Percentiles rank a stretch among this genome's conserved stretches.
Evolutionary conservation across 2,113 vertebrate species (phyloP).

Genomic region (Pycnonotus jocosus): DNA sequence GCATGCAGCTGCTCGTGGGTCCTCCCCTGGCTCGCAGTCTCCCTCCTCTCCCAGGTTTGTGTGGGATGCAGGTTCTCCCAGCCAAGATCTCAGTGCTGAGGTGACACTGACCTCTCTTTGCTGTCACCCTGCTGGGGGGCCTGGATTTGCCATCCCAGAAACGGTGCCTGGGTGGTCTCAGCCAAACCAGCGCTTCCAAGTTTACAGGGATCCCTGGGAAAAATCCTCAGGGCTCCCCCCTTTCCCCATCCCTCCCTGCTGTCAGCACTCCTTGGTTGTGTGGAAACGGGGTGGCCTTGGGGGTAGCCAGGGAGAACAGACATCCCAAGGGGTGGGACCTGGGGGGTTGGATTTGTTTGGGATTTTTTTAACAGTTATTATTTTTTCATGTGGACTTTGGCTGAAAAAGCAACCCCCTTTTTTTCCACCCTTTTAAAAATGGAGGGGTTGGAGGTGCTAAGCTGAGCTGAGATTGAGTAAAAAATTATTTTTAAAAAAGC

Average conservation of each 20-base stretch:
- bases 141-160: neutral
- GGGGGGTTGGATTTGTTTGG: neutral
- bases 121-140: neutral
- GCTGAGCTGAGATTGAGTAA: neutral
- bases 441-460: neutral
- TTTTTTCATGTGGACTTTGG: neutral
- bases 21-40: rapidly evolving
- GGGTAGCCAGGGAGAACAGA: neutral
- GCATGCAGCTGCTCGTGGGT: neutral
- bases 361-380: rapidly evolving
- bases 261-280: rapidly evolving
- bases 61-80: neutral
- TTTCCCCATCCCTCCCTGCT: neutral
- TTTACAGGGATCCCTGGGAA: neutral
- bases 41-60: neutral
- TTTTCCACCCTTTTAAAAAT: neutral
- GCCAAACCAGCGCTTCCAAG: neutral
- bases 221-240: neutral
- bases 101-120: neutral
- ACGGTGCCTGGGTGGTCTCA: neutral
- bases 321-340: neutral
- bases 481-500: neutral
- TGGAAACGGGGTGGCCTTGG: neutral
- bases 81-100: neutral
- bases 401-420: neutral